Conservation (phyloP, 2,113 vertebrate species). For the Petromus typicus region DNA sequence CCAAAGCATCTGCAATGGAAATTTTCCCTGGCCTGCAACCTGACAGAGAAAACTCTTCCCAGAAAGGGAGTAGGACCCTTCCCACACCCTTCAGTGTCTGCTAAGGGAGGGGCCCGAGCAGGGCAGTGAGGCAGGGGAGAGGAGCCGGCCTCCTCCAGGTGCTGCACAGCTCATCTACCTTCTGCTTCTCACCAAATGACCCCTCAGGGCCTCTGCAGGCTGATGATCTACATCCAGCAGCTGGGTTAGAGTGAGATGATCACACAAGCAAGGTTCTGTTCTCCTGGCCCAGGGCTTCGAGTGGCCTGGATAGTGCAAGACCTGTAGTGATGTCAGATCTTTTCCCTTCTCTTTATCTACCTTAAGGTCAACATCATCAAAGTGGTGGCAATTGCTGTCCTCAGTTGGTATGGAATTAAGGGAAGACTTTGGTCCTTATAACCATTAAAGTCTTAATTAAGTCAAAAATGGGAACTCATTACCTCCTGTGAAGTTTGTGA, state of each 20-base stretch:
- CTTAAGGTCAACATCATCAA: slow-evolving; percentile 54
- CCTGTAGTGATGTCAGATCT: not conserved
- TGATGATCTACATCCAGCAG: not conserved
- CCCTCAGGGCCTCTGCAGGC: not conserved
- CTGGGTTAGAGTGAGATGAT: not conserved
- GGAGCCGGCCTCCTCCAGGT: not conserved
- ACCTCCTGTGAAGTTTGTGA: slow-evolving; percentile 44
- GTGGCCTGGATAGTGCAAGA: slow-evolving; percentile 32
- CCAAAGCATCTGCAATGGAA: not conserved
- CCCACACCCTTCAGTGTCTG: too few species aligned
- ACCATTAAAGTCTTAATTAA: slow-evolving; percentile 75
- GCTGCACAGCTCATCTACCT: not conserved
- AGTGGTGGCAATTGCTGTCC: slow-evolving; percentile 61
- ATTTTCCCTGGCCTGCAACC: not conserved
- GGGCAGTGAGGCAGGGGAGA: not conserved
- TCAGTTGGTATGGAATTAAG: slow-evolving; percentile 63
- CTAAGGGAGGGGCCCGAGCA: not conserved
- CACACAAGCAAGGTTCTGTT: slow-evolving; percentile 44
- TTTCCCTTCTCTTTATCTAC: not conserved
- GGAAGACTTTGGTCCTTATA: slow-evolving; percentile 56
- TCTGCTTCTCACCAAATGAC: not conserved
- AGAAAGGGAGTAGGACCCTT: not conserved
- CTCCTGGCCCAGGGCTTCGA: slow-evolving; percentile 44
- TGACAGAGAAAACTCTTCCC: not conserved
- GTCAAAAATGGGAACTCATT: slow-evolving; percentile 67